Evolutionary conservation across 2,113 vertebrate species (phyloP), one percentile per base, ranked within the genome.

Genomic region (Spermophilus dauricus): DNA sequence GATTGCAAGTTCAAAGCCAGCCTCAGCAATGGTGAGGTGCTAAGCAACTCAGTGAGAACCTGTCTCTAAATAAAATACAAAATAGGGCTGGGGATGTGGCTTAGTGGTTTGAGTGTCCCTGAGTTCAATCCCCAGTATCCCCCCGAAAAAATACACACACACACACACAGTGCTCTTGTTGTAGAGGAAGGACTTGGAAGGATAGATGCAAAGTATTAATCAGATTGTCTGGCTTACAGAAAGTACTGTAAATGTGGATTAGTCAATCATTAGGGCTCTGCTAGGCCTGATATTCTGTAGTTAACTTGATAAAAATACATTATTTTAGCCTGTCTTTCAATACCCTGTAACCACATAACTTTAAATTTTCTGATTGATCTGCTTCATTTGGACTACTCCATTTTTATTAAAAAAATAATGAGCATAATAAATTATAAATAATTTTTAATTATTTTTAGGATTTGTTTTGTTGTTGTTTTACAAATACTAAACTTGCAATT

Each of bases 401-500:
- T 16, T 86, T n/a, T 53, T 73, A 32, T 65, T 61, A 84, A 91
- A 87, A 75, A 42, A 30, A 53, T 12, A 70, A 58, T 26, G 24
- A 78, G 58, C 53, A 76, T 39, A 84, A 67, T 42, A 24, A 39
- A 45, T 26, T 32, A 65, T 7, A 34, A 76, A 72, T 14, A 45
- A 18, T 67, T 34, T 51, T 51, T 53, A 53, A 14, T 53, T 53
- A 13, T 53, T 53, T 53, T 53, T 70, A 51, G 4, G 51, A 53
- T 53, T 53, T 53, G 13, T 16, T 53, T 53, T 53, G 10, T 51
- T 51, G 10, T 51, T 51, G 10, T 51, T 45, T 45, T 45, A 8
- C 24, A 53, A 88, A 18, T 2, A 34, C 93, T 83, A 26, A 89
- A 26, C 90, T 86, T 95, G 94, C 90, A 97, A 94, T 92, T 89